phyloP scores from a whole-genome alignment of 2,888 invertebrate genomes.

The Drosophila nigricruria region DNA sequence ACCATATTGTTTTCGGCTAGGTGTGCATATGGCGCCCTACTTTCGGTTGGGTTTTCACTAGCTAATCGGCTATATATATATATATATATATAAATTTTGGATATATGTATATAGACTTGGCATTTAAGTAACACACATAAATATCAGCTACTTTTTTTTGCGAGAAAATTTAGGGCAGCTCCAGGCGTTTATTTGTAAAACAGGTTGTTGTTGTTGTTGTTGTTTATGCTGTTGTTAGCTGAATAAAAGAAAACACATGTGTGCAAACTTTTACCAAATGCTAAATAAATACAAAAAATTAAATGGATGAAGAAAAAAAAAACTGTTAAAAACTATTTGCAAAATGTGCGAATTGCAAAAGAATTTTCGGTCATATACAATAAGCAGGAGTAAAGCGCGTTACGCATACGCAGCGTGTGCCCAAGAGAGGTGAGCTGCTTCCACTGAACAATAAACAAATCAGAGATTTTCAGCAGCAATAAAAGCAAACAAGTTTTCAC shows the following conservation, averaged over 20 bases:
- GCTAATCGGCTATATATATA: conserved; percentile 1
- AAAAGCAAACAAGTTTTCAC: conserved; percentile 50
- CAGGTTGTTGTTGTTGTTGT: conserved; percentile 29
- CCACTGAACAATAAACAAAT: conserved; percentile 41
- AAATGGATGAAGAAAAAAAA: conserved; percentile 9
- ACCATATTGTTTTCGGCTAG: conserved; percentile 74
- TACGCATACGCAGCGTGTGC: conserved; percentile 67
- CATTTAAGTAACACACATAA: conserved; percentile 50
- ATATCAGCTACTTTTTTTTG: conserved; percentile 28
- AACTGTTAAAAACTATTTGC: conserved; percentile 21
- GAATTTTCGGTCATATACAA: neutral
- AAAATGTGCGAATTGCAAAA: conserved; percentile 9
- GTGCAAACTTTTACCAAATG: conserved; percentile 67
- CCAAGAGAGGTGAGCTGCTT: conserved; percentile 17
- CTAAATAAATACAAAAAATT: conserved; percentile 16
- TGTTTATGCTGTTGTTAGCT: conserved; percentile 40
- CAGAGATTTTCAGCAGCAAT: conserved; percentile 41
- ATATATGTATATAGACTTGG: conserved; percentile 36
- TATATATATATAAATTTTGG: conserved; percentile 12
- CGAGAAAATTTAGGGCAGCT: conserved; percentile 72
- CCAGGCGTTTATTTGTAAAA: conserved; percentile 75
- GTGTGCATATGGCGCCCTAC: conserved; percentile 76
- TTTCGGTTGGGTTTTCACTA: conserved; percentile 40
- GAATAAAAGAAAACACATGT: conserved; percentile 74
- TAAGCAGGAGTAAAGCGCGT: conserved; percentile 25